Base-by-base conservation (phyloP, 2,888 invertebrate species). In the Chloroclysta siterata region DNA sequence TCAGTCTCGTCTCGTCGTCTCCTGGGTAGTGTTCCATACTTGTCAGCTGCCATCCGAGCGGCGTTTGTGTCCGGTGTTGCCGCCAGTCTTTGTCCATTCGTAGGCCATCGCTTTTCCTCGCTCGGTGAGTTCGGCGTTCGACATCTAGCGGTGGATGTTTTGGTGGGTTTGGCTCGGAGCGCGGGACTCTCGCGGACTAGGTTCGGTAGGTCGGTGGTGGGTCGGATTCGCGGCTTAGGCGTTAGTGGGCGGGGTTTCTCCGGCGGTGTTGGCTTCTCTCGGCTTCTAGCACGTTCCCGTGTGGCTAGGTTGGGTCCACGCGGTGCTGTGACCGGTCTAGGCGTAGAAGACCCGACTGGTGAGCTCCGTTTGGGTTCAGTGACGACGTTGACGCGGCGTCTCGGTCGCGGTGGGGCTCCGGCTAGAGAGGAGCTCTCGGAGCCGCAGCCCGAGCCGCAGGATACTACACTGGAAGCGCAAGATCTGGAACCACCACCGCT, bases 381-480 rank as follows among this genome's bases (percentile, higher is more conserved):
- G 65, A 94, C 88, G 11, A 95, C 94, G 80, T 94, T 95, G 74
- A 95, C 95, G 65, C 95, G 94, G 42, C 93, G 90, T 11, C 88
- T 81, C 0, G 88, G 86, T 13, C 93, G 87, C 53, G 93, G 93
- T 22, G 93, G 90, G 13, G 93, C 87, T 14, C 85, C 89, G 4
- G 95, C 94, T 41, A 96, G 85, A 0, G 96, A 96, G 0, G 96
- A 96, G 81, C 96, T 97, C 78, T 97, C 97, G 72, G 97, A 97
- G 53, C 97, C 97, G 77, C 95, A 96, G 7, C 96, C 96, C 2
- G 96, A 96, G 70, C 95, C 96, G 80, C 95, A 96, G 66, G 96
- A 96, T 22, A 96, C 95, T 65, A 96, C 94, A 69, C 96, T 96
- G 46, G 96, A 96, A 71, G 96, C 96, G 79, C 96, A 96, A 15